These are phyloP conservation scores for Germaria angustata DNA, from an alignment of 2,888 invertebrate genomes.

Conservation along the genomic window DNA sequence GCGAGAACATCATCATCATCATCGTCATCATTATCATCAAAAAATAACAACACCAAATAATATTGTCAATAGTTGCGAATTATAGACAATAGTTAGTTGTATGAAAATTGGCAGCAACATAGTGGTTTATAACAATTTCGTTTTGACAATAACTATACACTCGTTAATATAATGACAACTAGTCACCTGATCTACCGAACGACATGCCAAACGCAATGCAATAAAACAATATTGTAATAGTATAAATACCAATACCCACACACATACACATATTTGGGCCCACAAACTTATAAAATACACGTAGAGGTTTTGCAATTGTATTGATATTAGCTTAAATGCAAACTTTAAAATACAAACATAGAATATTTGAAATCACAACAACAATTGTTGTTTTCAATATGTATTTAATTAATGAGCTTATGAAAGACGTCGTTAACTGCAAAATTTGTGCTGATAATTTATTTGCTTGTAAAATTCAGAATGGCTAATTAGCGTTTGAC, in stretches of 20 bases:
- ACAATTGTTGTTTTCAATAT: not conserved
- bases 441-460: not conserved
- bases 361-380: not conserved
- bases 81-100: constrained; percentile 6
- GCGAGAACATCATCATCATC: constrained; percentile 78
- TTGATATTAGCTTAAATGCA: not conserved
- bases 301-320: constrained; percentile 2
- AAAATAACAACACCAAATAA: constrained; percentile 36
- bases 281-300: not conserved
- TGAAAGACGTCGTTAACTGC: not conserved
- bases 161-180: constrained; percentile 17
- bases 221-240: constrained; percentile 35
- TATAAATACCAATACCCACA: constrained; percentile 1
- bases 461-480: not conserved
- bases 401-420: not conserved
- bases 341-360: too few relatives aligned
- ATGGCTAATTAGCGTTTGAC: not conserved
- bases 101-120: constrained; percentile 30
- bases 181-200: not conserved
- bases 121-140: constrained; percentile 35
- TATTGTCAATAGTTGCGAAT: not conserved
- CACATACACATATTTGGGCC: too few relatives aligned
- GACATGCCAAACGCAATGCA: constrained; percentile 14
- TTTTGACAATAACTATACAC: constrained; percentile 35
- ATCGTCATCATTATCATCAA: constrained; percentile 74